Evolutionary conservation across 2,113 vertebrate species (phyloP), one percentile per base, ranked within the genome.

Genomic region (Pseudorasbora parva): DNA sequence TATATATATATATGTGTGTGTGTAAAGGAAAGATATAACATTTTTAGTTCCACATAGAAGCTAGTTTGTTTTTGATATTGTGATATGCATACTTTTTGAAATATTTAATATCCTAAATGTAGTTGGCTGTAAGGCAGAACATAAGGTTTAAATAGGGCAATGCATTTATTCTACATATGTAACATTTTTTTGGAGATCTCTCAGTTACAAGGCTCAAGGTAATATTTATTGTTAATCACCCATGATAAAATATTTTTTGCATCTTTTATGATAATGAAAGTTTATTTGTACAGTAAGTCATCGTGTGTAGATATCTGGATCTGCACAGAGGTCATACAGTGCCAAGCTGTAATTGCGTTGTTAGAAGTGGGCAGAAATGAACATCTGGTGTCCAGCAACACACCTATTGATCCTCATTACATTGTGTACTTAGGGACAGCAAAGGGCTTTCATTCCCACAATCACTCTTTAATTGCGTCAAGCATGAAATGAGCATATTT

Each of bases 341-440:
- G 74, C 54, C 37, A n/a, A 43, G 43, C 74, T 33, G 59, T 85
- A 81, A 81, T 79, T 84, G 74, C 12, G 27, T 37, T 33, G 33
- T 90, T 87, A 86, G 92, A 92, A 86, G 73, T 92, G 89, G 79
- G 62, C 92, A 94, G 90, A 88, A 56, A 77, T 81, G 62, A 85
- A 93, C 94, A 93, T 95, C 94, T 94, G 94, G 93, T 92, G 89
- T 78, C 81, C 92, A 93, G 94, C 91, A 90, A 94, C 93, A 89
- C 89, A 91, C 90, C 92, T 93, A 94, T 94, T 93, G 93, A 94
- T 93, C 94, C 93, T 94, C 93, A 92, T 96, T 95, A 95, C 92
- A 93, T 91, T 90, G 90, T 93, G 91, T 1, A 73, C 93, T 94
- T 92, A 90, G 90, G 92, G 93, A 94, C 90, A 92, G 93, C 93